Percentiles rank a stretch among this genome's conserved stretches.
Conservation (phyloP, 2,113 vertebrate genomes). For the Athene noctua region DNA sequence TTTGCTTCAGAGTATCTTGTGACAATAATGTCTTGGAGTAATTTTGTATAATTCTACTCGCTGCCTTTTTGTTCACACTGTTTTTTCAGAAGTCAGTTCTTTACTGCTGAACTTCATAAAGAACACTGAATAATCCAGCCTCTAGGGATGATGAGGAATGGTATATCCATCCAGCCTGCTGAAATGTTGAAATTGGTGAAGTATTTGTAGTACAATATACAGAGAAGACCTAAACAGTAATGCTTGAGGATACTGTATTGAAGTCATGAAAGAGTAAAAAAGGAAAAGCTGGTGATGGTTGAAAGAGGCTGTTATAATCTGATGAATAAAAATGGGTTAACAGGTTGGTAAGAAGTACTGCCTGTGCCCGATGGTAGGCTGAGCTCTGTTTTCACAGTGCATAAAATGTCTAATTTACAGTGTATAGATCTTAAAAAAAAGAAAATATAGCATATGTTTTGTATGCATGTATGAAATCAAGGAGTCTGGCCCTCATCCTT, state of each 20-base stretch:
- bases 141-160: background rate
- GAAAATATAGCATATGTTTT: background rate
- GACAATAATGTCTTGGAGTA: background rate
- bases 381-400: background rate
- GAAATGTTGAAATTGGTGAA: background rate
- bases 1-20: background rate
- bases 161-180: background rate
- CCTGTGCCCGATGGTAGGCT: background rate
- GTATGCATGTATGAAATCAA: background rate
- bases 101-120: background rate
- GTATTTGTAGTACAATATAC: background rate
- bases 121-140: background rate
- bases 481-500: background rate
- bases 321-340: background rate
- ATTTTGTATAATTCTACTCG: background rate
- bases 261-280: background rate
- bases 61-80: background rate
- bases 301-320: background rate
- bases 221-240: background rate
- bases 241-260: background rate
- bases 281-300: background rate
- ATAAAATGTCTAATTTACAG: background rate
- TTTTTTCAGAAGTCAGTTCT: fast-evolving
- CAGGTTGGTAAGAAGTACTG: background rate
- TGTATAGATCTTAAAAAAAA: background rate